These are phyloP conservation scores for Sphaeridia pumilis DNA, from an alignment of 2,888 invertebrate genomes.

Conservation along the genomic window DNA sequence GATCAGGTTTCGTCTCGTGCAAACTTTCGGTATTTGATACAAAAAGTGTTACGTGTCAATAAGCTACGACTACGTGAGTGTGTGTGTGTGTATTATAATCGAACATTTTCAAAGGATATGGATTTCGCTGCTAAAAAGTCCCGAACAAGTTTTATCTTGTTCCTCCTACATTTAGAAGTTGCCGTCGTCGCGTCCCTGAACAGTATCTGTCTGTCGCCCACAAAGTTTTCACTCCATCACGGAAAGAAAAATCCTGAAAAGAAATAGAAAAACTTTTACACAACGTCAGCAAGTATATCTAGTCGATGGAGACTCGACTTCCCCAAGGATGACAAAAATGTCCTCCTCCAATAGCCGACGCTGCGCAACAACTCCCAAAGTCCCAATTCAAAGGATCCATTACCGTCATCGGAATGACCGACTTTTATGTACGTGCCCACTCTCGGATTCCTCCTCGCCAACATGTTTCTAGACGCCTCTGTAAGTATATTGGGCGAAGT, in stretches of 20 bases:
- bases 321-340: too few species aligned
- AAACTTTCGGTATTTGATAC: too few species aligned
- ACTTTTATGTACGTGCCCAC: too few species aligned
- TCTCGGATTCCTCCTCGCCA: too few species aligned
- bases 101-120: slow-evolving; percentile 3
- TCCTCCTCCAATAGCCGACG: background rate
- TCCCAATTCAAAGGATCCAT: too few species aligned
- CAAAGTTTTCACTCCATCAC: background rate
- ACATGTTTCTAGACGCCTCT: too few species aligned
- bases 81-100: slow-evolving; percentile 1
- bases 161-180: background rate
- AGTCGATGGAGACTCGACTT: too few species aligned
- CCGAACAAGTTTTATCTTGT: background rate
- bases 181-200: background rate
- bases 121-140: background rate
- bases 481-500: too few species aligned
- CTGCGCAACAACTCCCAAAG: background rate
- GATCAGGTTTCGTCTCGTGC: too few species aligned
- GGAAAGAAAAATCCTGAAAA: background rate
- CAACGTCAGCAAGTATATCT: background rate
- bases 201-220: slow-evolving; percentile 1
- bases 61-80: too few species aligned
- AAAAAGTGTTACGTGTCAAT: too few species aligned
- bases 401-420: too few species aligned
- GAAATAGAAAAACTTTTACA: slow-evolving; percentile 1